phyloP scores from a whole-genome alignment of 2,797 vertebrate genomes.

The Podarcis lilfordi region DNA sequence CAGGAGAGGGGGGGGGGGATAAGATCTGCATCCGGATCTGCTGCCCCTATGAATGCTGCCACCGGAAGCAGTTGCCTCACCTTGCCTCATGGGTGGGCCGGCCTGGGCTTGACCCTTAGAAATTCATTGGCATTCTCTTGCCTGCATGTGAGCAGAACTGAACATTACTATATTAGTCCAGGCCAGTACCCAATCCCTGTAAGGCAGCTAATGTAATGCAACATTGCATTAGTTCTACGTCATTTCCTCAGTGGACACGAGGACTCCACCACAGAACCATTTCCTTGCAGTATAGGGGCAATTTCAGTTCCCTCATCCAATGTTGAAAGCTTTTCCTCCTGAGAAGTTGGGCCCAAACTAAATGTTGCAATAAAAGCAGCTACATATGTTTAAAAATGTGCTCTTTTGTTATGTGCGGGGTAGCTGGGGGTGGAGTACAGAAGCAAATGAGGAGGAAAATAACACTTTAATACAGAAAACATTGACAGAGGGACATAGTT shows the following conservation, averaged over 20 bases:
- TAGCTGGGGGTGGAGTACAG: not conserved
- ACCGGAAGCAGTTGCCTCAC: too few species aligned
- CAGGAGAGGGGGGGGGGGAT: too few species aligned
- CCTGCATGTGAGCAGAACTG: not conserved
- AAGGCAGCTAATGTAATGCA: too few species aligned
- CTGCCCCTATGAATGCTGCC: too few species aligned
- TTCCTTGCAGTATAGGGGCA: not conserved
- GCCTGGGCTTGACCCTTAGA: not conserved
- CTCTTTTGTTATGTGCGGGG: fast-evolving
- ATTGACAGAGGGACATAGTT: not conserved
- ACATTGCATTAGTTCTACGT: constrained; percentile 1
- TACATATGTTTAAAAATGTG: not conserved
- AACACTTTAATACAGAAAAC: not conserved
- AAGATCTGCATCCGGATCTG: too few species aligned
- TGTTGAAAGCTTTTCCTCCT: constrained; percentile 16
- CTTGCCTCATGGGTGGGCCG: too few species aligned
- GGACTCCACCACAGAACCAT: not conserved
- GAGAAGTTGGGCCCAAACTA: constrained; percentile 11
- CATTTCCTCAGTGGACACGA: constrained; percentile 11
- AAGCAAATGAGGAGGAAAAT: not conserved
- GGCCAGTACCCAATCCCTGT: not conserved
- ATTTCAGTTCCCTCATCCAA: not conserved
- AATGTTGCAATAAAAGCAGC: not conserved
- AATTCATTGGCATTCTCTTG: not conserved
- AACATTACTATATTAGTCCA: fast-evolving